These are phyloP conservation scores for Heteropelma amictum DNA, from an alignment of 2,888 invertebrate genomes.

Conservation along the genomic window DNA sequence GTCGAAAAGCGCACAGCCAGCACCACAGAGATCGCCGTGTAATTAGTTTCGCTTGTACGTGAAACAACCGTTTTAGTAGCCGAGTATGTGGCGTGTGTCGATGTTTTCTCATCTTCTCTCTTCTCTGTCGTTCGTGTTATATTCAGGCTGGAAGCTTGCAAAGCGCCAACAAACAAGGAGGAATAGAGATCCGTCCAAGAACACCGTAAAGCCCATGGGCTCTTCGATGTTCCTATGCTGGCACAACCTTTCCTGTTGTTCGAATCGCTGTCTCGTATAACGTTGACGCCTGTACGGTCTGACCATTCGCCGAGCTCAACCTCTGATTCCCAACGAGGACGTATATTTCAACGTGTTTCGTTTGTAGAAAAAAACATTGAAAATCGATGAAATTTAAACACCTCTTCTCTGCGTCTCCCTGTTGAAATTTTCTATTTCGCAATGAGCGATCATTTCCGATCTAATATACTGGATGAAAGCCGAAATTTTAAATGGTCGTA, in stretches of 20 bases:
- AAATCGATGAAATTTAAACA: too few species aligned
- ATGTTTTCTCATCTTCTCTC: constrained; percentile 19
- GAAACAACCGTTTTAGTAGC: constrained; percentile 47
- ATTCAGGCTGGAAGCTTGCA: constrained; percentile 34
- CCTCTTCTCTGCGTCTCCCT: too few species aligned
- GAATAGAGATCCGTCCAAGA: constrained; percentile 14
- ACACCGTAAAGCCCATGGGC: constrained; percentile 17
- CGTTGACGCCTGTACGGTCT: constrained; percentile 36
- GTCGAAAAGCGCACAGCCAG: constrained; percentile 41
- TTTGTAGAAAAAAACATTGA: too few species aligned
- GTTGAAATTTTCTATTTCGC: too few species aligned
- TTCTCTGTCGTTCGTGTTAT: constrained; percentile 17
- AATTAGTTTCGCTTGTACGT: constrained; percentile 64
- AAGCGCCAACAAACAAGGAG: constrained; percentile 42
- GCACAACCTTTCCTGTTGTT: constrained; percentile 28
- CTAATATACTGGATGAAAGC: too few species aligned
- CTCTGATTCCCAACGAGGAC: constrained; percentile 51
- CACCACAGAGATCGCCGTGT: constrained; percentile 57
- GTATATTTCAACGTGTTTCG: too few species aligned
- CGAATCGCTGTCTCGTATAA: constrained; percentile 1
- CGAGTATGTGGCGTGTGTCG: neutral
- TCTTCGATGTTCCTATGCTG: constrained; percentile 25
- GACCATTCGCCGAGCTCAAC: constrained; percentile 56
- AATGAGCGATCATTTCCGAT: too few species aligned
- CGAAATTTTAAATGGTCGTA: too few species aligned